These are phyloP conservation scores for Damaliscus lunatus DNA, from an alignment of 2,113 vertebrate species.

Conservation along the genomic window DNA sequence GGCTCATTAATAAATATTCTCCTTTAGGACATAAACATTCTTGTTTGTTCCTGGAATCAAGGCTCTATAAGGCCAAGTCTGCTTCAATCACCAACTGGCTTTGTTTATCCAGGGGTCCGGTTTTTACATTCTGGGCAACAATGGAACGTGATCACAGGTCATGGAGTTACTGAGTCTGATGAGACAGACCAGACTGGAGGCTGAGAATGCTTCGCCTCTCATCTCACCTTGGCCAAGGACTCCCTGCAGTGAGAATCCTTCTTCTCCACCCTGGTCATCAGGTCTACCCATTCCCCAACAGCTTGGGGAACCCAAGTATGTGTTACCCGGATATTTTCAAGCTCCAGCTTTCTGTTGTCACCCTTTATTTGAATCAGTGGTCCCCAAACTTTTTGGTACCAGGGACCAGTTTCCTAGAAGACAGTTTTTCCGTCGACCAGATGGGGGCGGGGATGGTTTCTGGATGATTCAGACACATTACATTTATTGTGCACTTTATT, in stretches of 20 bases:
- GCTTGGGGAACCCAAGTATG: background rate
- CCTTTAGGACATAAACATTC: background rate
- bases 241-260: background rate
- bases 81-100: background rate
- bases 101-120: background rate
- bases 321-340: background rate
- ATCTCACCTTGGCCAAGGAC: background rate
- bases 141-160: background rate
- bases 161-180: background rate
- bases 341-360: background rate
- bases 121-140: background rate
- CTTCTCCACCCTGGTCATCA: background rate
- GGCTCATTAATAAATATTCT: background rate
- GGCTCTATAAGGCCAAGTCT: background rate
- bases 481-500: background rate
- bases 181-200: background rate
- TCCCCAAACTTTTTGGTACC: background rate
- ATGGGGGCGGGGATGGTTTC: background rate
- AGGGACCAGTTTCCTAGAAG: background rate
- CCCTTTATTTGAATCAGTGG: background rate
- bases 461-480: background rate
- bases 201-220: background rate
- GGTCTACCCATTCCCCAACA: background rate
- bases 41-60: background rate
- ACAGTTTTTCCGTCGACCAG: background rate